phyloP scores from a whole-genome alignment of 2,888 invertebrate species.

The Pristionchus exspectatus region DNA sequence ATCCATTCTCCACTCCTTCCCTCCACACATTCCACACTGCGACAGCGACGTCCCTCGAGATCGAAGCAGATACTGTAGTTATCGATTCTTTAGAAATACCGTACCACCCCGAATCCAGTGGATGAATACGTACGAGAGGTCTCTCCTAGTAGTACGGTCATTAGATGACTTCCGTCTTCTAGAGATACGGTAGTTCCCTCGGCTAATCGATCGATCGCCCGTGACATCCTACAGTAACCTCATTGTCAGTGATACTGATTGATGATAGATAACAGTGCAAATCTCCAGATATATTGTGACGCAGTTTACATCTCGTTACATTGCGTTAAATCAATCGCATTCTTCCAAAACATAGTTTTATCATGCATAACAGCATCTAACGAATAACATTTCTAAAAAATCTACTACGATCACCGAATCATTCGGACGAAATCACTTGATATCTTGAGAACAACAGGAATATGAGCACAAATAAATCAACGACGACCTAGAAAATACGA shows the following conservation, averaged over 20 bases:
- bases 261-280: background rate
- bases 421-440: constrained; percentile 7
- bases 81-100: background rate
- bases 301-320: background rate
- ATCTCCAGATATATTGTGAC: background rate
- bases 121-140: background rate
- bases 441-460: constrained; percentile 22
- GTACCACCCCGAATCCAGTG: background rate
- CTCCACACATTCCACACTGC: constrained; percentile 46
- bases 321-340: background rate
- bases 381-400: background rate
- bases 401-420: constrained; percentile 8
- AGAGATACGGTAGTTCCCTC: constrained; percentile 31
- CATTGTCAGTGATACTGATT: background rate
- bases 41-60: background rate
- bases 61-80: background rate
- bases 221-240: constrained; percentile 20
- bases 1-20: constrained; percentile 32
- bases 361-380: constrained; percentile 43
- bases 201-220: constrained; percentile 45
- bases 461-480: background rate
- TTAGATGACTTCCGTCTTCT: constrained; percentile 33
- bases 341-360: background rate
- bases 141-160: constrained; percentile 39
- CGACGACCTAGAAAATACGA: constrained; percentile 3